These are phyloP conservation scores for Halcyon chelicuti DNA, from an alignment of 2,797 vertebrate species.

Conservation along the genomic window DNA sequence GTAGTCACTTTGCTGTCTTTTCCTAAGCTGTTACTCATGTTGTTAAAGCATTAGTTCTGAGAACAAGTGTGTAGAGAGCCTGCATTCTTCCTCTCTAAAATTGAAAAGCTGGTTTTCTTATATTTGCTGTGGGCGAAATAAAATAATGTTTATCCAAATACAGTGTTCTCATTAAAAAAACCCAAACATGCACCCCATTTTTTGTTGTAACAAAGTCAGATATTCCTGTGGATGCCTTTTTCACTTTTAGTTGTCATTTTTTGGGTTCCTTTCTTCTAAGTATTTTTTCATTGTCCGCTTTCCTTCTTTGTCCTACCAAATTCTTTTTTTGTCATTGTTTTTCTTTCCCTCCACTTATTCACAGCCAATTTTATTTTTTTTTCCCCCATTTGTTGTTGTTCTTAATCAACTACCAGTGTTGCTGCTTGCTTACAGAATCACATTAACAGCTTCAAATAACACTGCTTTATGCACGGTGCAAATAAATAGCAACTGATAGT, in stretches of 20 bases:
- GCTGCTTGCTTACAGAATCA: not conserved
- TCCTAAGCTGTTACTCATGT: not conserved
- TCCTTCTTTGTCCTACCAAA: not conserved
- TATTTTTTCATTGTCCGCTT: not conserved
- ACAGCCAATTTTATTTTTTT: not conserved
- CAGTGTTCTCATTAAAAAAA: not conserved
- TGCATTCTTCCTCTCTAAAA: not conserved
- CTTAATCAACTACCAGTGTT: not conserved
- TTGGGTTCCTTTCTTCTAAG: not conserved
- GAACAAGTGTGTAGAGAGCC: not conserved
- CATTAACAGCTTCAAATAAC: not conserved
- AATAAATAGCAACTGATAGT: not conserved
- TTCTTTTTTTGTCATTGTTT: not conserved
- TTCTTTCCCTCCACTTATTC: not conserved
- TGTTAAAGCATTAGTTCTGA: not conserved
- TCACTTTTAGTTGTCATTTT: not conserved
- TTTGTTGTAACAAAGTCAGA: not conserved
- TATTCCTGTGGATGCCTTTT: not conserved
- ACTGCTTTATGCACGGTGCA: not conserved
- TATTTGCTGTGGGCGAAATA: not conserved
- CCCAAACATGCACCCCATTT: not conserved
- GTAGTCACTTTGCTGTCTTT: not conserved
- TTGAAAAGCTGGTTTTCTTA: not conserved
- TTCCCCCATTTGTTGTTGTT: not conserved
- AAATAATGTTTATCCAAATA: not conserved